Evolutionary conservation across 1,140 invertebrate genomes (phyloP), one percentile per base, ranked within the genome.

Genomic region (Cryptotermes secundus): DNA sequence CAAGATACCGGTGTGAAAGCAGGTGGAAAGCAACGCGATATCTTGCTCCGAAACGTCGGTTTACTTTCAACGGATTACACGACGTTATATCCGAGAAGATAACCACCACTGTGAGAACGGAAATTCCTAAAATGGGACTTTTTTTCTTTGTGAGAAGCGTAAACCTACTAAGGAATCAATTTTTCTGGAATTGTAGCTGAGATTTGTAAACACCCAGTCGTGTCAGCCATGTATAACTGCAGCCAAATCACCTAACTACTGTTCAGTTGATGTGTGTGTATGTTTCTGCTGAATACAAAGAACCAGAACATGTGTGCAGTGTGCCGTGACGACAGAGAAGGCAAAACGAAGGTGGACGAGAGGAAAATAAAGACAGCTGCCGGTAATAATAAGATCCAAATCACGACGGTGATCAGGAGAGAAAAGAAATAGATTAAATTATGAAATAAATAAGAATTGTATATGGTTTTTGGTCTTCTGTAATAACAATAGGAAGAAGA

Each of bases 401-500:
- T 72, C 59, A 72, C 59, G 31, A 7, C 59, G 14, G 59, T 72
- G 59, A 72, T 72, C 59, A 72, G 59, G 31, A 31, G n/a, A 72
- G 59, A 31, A 72, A 31, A 72, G 59, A 72, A 31, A 72, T 72
- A 72, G 26, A 72, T 72, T 72, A n/a, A 31, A 72, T 72, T 72
- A 72, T 72, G 31, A 72, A 72, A 31, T 72, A 72, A 72, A 31
- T 72, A 72, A 16, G 59, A 72, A n/a, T 72, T 72, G 59, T 72
- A 4, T 31, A 72, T 72, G 59, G 59, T 72, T 72, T 72, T 72
- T 72, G 59, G 59, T 72, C 59, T 72, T 72, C 7, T 31, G n/a
- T 72, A 72, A 72, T 72, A 72, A n/a, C 59, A 72, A 72, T 3
- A 31, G n/a, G 14, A 72, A 12, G 59, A 72, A 1, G 26, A 31